These are phyloP conservation scores for Drosophila pruinosa DNA, from an alignment of 1,140 invertebrate species.

Conservation along the genomic window DNA sequence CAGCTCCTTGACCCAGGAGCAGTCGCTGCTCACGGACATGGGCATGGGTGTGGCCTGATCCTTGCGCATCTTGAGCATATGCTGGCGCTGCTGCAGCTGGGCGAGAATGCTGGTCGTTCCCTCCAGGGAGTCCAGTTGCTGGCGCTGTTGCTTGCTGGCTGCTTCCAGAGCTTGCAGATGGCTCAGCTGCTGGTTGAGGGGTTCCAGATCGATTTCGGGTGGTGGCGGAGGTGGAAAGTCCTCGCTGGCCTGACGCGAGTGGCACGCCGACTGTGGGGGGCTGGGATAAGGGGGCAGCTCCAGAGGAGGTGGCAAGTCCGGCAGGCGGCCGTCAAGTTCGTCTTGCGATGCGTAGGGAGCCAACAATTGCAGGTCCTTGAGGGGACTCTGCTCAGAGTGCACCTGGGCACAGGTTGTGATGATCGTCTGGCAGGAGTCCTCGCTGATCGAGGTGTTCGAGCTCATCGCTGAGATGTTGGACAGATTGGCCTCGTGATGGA, in stretches of 20 bases:
- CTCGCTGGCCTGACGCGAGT: slow-evolving; percentile 93
- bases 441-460: slow-evolving; percentile 90
- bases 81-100: slow-evolving; percentile 87
- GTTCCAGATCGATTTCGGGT: slow-evolving; percentile 88
- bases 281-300: slow-evolving; percentile 92
- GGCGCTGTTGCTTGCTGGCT: slow-evolving; percentile 75
- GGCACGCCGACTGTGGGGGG: slow-evolving; percentile 88
- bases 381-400: slow-evolving; percentile 89
- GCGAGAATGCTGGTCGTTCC: slow-evolving; percentile 86
- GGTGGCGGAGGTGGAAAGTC: slow-evolving; percentile 95
- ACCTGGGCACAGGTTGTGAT: slow-evolving; percentile 90
- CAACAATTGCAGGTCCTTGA: slow-evolving; percentile 83
- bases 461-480: slow-evolving; percentile 83
- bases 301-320: slow-evolving; percentile 30
- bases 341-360: slow-evolving; percentile 58
- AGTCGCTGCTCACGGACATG: slow-evolving; percentile 48
- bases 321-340: slow-evolving; percentile 5
- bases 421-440: slow-evolving; percentile 91
- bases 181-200: slow-evolving; percentile 84
- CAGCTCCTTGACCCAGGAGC: too few relatives aligned
- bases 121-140: slow-evolving; percentile 67
- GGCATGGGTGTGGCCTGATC: slow-evolving; percentile 83
- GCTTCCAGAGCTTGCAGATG: slow-evolving; percentile 82
- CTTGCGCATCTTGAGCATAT: slow-evolving; percentile 86
- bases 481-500: slow-evolving; percentile 80